Base-by-base conservation (phyloP, 2,113 vertebrate genomes). In the Ranitomeya imitator region DNA sequence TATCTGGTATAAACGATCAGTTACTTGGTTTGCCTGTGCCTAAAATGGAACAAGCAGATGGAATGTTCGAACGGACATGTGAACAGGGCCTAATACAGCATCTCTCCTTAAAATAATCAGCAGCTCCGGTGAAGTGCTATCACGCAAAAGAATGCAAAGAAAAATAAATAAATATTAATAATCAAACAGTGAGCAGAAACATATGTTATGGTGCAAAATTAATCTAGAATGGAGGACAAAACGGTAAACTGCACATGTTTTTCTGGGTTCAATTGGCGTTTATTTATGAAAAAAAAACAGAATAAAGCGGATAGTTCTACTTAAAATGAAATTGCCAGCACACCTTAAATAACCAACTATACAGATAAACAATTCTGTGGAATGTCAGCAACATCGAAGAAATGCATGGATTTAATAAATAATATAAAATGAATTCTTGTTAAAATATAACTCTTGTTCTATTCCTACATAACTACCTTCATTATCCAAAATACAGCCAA, bases 361-460 rank as follows among this genome's bases (percentile, higher is more conserved):
- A 93, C 89, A 89, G 4, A 90, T 2, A 88, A 92, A 91, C 87
- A 91, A 90, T 73, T 83, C 89, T 89, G 92, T 85, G 93, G 92
- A 93, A 92, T 91, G 92, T 91, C 91, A 90, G 89, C 79, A 82
- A 93, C 87, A 91, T 92, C 85, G 90, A 93, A 93, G 90, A 90
- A 91, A 93, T 31, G 78, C n/a, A 85, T 71, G 83, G 91, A 91
- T 91, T 94, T 94, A 94, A 95, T 95, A 94, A 95, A 94, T 95
- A 94, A 94, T 93, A 94, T 90, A 93, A 94, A 95, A 94, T 79
- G 90, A 88, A 90, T 90, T 92, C 87, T 89, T 91, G 93, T 93
- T 93, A 94, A 94, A 94, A 95, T 91, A 94, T 91, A 95, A 93
- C 90, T 93, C 92, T 94, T 81, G 71, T 85, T 91, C 92, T 85